Evolutionary conservation across 2,888 invertebrate species (phyloP).

Genomic region (Apamea sordens): DNA sequence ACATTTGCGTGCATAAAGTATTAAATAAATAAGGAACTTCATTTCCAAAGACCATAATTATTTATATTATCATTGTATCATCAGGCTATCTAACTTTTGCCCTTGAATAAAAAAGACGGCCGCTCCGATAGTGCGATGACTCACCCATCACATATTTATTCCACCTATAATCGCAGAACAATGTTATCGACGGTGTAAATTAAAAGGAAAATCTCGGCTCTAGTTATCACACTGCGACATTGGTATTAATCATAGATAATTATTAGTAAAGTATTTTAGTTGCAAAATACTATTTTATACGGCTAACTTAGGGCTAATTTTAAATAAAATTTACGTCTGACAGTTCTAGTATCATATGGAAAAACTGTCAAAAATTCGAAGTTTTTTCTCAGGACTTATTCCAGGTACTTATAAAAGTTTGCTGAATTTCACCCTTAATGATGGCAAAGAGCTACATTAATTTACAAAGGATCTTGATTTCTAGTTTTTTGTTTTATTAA

Average conservation of each 20-base stretch:
- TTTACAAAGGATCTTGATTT: background rate
- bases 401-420: too few species aligned
- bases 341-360: too few species aligned
- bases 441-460: background rate
- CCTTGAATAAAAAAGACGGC: slow-evolving; percentile 10
- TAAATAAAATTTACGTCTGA: too few species aligned
- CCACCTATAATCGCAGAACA: background rate
- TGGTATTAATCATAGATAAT: slow-evolving; percentile 39
- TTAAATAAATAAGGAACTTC: too few species aligned
- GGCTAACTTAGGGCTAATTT: too few species aligned
- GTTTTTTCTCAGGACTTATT: too few species aligned
- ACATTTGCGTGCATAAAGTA: too few species aligned
- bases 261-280: slow-evolving; percentile 4
- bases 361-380: too few species aligned
- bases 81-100: background rate
- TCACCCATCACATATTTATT: slow-evolving; percentile 29
- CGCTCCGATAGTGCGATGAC: background rate
- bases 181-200: slow-evolving; percentile 35
- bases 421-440: too few species aligned
- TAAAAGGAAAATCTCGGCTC: slow-evolving; percentile 46
- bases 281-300: slow-evolving; percentile 8
- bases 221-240: slow-evolving; percentile 48
- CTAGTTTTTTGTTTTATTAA: background rate
- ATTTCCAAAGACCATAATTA: background rate
- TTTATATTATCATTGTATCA: background rate